Base-by-base conservation (phyloP, 64 coral and sea anemone species). In the Stichodactyla mertensii region DNA sequence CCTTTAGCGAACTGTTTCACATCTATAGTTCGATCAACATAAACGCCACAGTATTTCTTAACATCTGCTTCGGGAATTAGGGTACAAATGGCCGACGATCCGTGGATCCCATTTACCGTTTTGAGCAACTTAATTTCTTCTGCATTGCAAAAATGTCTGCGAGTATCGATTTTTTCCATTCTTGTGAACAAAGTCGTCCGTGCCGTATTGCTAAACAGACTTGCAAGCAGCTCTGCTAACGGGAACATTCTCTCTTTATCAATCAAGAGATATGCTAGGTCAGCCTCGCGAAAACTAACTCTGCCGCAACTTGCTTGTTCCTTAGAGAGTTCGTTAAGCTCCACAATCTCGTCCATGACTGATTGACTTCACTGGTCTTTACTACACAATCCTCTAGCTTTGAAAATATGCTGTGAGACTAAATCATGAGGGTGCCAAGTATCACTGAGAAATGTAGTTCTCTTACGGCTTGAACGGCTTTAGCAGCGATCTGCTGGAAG, bases 91-190 rank as follows among this genome's bases (percentile, higher is more conserved):
- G 94, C 94, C 51, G 94, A 97, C 19, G 94, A 97, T 67, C 94
- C 94, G 67, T 97, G 94, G 88, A 92, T 93, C 82, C 94, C 94
- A 87, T 92, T 92, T 16, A 97, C 94, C 71, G 94, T 93, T 82
- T 97, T 97, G 0, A 97, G 91, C 18, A 97, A 88, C 92, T 93
- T 97, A 71, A 97, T 97, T 85, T 97, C 94, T 52, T 77, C 88
- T n/a, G 91, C 91, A 59, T 80, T 84, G 86, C 94, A 97, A 84
- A 93, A 97, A 92, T 97, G 94, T 84, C 94, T 92, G 19, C 94
- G 94, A 97, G 92, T 89, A 59, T 85, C 83, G 74, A 97, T 97
- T 69, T 97, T 97, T 93, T 97, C 94, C 94, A 97, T 97, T 79
- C 94, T 97, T 6, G 94, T 97, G 92, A 97, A 97, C 67, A 97